phyloP scores from a whole-genome alignment of 2,888 invertebrate species.

The Priocnemis perturbator region DNA sequence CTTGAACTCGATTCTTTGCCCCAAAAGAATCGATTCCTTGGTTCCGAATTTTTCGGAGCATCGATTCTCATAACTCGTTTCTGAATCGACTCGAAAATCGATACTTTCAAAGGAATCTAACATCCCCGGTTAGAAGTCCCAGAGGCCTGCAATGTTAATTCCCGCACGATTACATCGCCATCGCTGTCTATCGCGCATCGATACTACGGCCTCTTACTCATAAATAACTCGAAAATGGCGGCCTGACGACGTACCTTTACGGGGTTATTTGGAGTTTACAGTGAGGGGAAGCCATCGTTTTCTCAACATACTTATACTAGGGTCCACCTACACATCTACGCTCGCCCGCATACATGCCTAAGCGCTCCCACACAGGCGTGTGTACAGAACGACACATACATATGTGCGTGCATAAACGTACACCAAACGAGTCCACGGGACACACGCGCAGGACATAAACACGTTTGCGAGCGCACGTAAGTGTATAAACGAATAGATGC shows the following conservation, averaged over 20 bases:
- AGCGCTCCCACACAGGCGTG: background rate
- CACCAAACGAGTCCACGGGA: too few relatives aligned
- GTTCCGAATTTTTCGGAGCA: too few relatives aligned
- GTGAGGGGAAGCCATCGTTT: constrained; percentile 58
- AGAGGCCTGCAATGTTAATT: background rate
- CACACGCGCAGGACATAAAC: too few relatives aligned
- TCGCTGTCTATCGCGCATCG: background rate
- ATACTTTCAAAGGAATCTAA: too few relatives aligned
- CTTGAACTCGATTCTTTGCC: too few relatives aligned
- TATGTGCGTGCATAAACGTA: background rate
- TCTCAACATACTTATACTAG: constrained; percentile 15
- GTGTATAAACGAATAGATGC: too few relatives aligned
- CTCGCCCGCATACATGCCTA: background rate
- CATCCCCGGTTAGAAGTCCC: too few relatives aligned
- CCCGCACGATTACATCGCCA: background rate
- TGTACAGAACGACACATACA: background rate
- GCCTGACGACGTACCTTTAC: constrained; percentile 61
- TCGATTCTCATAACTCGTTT: too few relatives aligned
- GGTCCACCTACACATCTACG: constrained; percentile 50
- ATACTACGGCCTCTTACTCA: constrained; percentile 10
- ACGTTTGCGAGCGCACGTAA: background rate
- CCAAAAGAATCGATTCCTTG: too few relatives aligned
- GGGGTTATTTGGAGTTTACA: constrained; percentile 69
- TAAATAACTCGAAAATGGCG: constrained; percentile 61
- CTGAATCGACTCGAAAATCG: too few relatives aligned